phyloP scores from a whole-genome alignment of 2,797 vertebrate genomes.

The Liparis tanakae region DNA sequence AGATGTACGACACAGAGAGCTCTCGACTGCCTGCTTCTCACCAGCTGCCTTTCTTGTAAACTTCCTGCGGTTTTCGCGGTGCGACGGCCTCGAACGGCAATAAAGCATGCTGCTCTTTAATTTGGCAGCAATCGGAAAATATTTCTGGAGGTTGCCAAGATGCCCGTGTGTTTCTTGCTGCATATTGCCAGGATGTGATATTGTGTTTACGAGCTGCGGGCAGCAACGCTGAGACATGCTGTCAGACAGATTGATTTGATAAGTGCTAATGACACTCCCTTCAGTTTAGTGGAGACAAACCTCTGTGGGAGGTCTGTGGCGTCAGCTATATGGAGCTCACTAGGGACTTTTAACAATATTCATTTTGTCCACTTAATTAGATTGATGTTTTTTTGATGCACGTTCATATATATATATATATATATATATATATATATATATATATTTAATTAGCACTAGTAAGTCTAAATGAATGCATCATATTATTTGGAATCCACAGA shows the following conservation, averaged over 20 bases:
- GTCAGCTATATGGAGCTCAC: constrained; percentile 8
- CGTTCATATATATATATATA: too few species aligned
- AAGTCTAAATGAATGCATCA: too few species aligned
- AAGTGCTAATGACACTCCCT: not conserved
- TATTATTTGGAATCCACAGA: not conserved
- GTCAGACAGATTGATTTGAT: not conserved
- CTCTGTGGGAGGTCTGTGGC: constrained; percentile 19
- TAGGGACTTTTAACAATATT: not conserved
- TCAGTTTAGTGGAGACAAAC: constrained; percentile 18
- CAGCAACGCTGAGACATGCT: not conserved
- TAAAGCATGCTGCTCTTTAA: constrained; percentile 50
- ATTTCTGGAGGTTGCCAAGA: constrained; percentile 38
- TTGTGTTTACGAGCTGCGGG: constrained; percentile 16
- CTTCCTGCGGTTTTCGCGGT: constrained; percentile 57
- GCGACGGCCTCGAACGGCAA: constrained; percentile 38
- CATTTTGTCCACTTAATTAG: too few species aligned
- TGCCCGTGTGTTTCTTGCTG: not conserved
- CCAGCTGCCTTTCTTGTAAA: constrained; percentile 65
- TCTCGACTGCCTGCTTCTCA: constrained; percentile 48
- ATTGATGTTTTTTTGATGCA: too few species aligned
- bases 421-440: too few species aligned
- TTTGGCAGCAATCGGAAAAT: constrained; percentile 52
- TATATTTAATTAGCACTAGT: too few species aligned
- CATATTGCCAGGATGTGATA: constrained; percentile 14
- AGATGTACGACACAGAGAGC: constrained; percentile 39